Evolutionary conservation across 2,888 invertebrate species (phyloP).

Genomic region (Sarcophaga carnaria): DNA sequence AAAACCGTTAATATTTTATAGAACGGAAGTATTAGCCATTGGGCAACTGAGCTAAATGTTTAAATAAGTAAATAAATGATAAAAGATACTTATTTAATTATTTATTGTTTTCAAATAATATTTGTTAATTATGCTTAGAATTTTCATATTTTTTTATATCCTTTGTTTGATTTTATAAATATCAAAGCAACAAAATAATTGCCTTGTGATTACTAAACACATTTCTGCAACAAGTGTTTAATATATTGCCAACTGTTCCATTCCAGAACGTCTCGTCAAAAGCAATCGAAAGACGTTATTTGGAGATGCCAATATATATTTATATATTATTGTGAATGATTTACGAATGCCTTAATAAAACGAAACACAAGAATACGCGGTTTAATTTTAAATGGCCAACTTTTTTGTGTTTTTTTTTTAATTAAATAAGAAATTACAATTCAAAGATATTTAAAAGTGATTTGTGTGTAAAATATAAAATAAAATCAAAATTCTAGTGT

Average conservation of each 20-base stretch:
- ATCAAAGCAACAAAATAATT: neutral
- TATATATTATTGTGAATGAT: conserved; percentile 52
- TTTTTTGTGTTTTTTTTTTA: conserved; percentile 7
- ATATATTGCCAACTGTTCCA: conserved; percentile 37
- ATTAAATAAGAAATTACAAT: neutral
- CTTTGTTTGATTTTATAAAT: neutral
- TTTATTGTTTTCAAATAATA: too few relatives aligned
- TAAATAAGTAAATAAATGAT: too few relatives aligned
- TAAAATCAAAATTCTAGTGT: too few relatives aligned
- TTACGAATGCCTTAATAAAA: neutral
- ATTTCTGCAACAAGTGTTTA: conserved; percentile 45
- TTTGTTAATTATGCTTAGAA: too few relatives aligned
- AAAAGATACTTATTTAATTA: too few relatives aligned
- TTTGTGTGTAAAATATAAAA: too few relatives aligned
- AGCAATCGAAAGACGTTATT: neutral
- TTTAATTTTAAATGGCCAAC: conserved; percentile 38
- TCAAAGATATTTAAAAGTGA: too few relatives aligned
- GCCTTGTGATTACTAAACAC: conserved; percentile 46
- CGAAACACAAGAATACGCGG: neutral
- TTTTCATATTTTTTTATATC: neutral
- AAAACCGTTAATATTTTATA: too few relatives aligned
- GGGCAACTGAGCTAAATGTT: too few relatives aligned
- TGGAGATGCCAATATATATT: conserved; percentile 25
- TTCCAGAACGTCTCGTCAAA: neutral
- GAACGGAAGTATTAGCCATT: too few relatives aligned